These are phyloP conservation scores for Corticium candelabrum DNA, from an alignment of 37 sponge, comb jelly and placozoan genomes.

Conservation along the genomic window DNA sequence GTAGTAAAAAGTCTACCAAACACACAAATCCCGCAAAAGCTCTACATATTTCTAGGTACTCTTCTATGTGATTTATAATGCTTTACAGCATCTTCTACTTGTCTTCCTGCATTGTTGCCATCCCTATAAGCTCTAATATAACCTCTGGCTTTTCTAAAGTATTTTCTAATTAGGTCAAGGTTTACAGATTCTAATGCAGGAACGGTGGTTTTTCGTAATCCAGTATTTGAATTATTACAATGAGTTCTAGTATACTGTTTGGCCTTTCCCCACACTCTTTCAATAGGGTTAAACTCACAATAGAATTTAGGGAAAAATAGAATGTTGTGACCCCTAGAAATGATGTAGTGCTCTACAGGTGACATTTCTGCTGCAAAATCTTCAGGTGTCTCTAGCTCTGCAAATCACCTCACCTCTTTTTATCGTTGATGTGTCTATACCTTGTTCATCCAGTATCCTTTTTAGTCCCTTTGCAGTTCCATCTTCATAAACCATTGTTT, in stretches of 20 bases:
- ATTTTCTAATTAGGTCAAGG: background rate
- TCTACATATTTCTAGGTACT: no score
- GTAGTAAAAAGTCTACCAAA: no score
- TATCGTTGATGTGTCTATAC: constrained; percentile 8
- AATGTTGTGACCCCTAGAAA: constrained; percentile 9
- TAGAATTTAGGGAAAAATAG: constrained; percentile 35
- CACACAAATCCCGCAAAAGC: no score
- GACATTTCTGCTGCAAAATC: constrained; percentile 34
- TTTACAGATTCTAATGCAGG: background rate
- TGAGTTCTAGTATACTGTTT: constrained; percentile 21
- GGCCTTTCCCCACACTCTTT: constrained; percentile 31
- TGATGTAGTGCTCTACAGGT: constrained; percentile 23
- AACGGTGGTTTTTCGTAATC: background rate
- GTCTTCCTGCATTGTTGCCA: background rate
- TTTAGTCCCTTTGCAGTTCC: constrained; percentile 25
- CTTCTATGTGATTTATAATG: background rate
- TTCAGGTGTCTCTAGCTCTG: no score
- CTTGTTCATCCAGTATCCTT: constrained; percentile 14
- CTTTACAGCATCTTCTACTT: background rate
- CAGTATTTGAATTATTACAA: constrained; percentile 16
- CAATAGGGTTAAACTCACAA: constrained; percentile 37
- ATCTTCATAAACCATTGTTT: constrained; percentile 14
- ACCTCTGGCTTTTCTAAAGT: background rate
- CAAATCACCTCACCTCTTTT: constrained; percentile 25
- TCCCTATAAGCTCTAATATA: background rate